A percentile compares a stretch with the other conserved stretches of the same genome.
These are phyloP conservation scores for Pteria penguin DNA, from an alignment of 2,888 invertebrate genomes.

Conservation along the genomic window DNA sequence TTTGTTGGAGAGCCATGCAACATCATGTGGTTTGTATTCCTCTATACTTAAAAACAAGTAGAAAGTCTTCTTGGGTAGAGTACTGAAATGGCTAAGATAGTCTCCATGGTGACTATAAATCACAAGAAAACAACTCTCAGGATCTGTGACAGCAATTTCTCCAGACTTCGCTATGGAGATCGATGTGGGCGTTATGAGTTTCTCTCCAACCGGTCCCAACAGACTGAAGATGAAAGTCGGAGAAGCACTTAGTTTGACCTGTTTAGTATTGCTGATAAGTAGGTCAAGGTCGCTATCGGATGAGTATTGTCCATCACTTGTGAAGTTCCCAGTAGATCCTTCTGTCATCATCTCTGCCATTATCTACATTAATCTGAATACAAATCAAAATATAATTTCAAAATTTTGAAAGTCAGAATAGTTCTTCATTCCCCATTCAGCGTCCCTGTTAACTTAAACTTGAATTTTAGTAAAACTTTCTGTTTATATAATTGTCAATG, in stretches of 20 bases:
- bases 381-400: too few species aligned
- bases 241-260: not conserved
- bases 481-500: too few species aligned
- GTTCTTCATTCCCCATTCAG: too few species aligned
- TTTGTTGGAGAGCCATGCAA: constrained; percentile 41
- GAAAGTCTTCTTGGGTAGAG: constrained; percentile 36
- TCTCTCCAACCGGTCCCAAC: constrained; percentile 42
- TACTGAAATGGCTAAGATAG: constrained; percentile 43
- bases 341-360: not conserved
- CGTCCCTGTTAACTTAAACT: too few species aligned
- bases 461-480: too few species aligned
- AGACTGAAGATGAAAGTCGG: constrained; percentile 13
- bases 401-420: too few species aligned
- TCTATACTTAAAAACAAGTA: constrained; percentile 33
- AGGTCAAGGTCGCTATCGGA: not conserved
- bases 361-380: too few species aligned
- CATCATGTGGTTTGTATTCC: constrained; percentile 36
- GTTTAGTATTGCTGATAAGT: not conserved
- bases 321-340: not conserved
- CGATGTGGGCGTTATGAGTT: constrained; percentile 28
- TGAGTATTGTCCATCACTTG: not conserved
- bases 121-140: constrained; percentile 42
- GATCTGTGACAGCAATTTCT: constrained; percentile 33
- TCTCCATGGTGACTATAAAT: constrained; percentile 37
- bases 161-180: constrained; percentile 38